These are phyloP conservation scores for Chascanopsetta lugubris DNA, from an alignment of 2,113 vertebrate species.

Conservation along the genomic window DNA sequence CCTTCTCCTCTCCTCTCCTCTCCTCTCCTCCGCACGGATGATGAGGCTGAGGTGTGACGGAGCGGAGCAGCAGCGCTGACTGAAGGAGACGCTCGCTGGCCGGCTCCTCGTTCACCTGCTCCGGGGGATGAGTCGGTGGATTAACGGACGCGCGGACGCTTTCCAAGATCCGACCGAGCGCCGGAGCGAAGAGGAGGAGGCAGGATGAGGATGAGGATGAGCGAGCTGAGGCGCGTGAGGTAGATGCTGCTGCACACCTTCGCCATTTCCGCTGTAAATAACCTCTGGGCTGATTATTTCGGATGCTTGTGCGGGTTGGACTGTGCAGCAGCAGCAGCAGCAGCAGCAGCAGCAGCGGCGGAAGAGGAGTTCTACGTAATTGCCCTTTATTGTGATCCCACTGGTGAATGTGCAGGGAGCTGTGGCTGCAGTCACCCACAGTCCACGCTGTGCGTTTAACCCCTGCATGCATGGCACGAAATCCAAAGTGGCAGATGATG, in stretches of 20 bases:
- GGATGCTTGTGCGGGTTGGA: conserved; percentile 30
- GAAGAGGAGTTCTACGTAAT: conserved; percentile 42
- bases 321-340: conserved; percentile 43
- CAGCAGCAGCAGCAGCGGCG: conserved; percentile 30
- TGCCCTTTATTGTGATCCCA: conserved; percentile 17
- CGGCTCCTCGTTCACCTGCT: conserved; percentile 19
- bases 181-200: conserved; percentile 19
- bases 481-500: conserved; percentile 7
- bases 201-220: too few species aligned
- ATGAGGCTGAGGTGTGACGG: conserved; percentile 48
- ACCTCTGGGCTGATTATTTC: conserved; percentile 34
- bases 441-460: neutral
- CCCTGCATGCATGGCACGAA: neutral
- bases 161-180: conserved; percentile 35
- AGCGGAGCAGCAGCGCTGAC: conserved; percentile 7
- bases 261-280: neutral
- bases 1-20: neutral
- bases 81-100: neutral
- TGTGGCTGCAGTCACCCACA: neutral
- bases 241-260: neutral
- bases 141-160: conserved; percentile 57
- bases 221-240: too few species aligned
- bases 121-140: conserved; percentile 44
- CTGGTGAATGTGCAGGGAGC: neutral
- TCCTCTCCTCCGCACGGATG: conserved; percentile 16